Percentiles rank a stretch among this genome's conserved stretches.
These are phyloP conservation scores for Paramisgurnus dabryanus DNA, from an alignment of 2,113 vertebrate species.

Conservation along the genomic window DNA sequence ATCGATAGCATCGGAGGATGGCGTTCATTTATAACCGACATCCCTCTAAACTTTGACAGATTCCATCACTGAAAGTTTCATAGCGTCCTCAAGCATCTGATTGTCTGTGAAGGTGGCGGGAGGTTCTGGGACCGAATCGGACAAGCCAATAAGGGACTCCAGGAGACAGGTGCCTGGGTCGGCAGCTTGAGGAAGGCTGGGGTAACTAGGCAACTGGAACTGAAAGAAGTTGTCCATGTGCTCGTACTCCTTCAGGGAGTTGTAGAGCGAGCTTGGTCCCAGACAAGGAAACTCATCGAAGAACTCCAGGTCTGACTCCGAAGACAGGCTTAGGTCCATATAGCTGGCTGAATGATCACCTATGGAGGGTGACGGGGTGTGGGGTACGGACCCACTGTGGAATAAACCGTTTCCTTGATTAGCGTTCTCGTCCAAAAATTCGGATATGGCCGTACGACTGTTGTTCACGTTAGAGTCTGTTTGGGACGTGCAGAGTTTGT, in stretches of 20 bases:
- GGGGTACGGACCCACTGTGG: conserved; percentile 73
- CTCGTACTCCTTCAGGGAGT: conserved; percentile 87
- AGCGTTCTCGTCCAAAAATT: conserved; percentile 90
- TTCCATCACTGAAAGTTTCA: conserved; percentile 87
- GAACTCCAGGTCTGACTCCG: conserved; percentile 91
- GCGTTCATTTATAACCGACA: conserved; percentile 62
- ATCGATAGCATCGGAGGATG: conserved; percentile 63
- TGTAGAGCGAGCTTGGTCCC: conserved; percentile 89
- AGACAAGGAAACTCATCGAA: conserved; percentile 90
- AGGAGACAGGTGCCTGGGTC: conserved; percentile 86
- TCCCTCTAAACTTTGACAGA: conserved; percentile 83
- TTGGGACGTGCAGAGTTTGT: conserved; percentile 67
- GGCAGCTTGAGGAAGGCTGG: conserved; percentile 74
- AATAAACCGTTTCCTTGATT: conserved; percentile 86
- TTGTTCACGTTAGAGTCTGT: conserved; percentile 63
- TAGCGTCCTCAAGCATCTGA: conserved; percentile 91
- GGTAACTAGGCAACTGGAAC: conserved; percentile 83
- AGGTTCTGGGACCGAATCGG: conserved; percentile 84
- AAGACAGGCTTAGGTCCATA: conserved; percentile 90
- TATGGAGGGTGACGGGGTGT: conserved; percentile 68
- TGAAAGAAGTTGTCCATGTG: conserved; percentile 85
- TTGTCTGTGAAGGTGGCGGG: conserved; percentile 86
- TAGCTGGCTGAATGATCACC: conserved; percentile 81
- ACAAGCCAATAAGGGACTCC: conserved; percentile 90
- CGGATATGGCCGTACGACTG: conserved; percentile 74